These are phyloP conservation scores for Protonibea diacanthus DNA, from an alignment of 2,797 vertebrate genomes.

Conservation along the genomic window DNA sequence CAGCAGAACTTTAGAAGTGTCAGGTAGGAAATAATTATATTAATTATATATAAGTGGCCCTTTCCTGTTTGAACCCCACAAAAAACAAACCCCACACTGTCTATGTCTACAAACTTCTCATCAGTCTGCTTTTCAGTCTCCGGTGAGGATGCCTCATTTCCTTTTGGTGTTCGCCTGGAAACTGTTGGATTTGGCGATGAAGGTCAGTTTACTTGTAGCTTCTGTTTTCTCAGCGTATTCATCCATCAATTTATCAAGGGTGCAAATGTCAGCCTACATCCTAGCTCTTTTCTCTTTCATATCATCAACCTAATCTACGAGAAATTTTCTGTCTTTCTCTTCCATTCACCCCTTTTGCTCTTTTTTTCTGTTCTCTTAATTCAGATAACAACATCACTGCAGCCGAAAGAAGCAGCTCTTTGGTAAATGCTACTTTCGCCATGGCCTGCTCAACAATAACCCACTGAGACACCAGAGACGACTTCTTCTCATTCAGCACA, in stretches of 20 bases:
- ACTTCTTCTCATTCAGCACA: neutral
- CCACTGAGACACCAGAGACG: neutral
- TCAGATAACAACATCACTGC: neutral
- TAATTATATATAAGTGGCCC: too few species aligned
- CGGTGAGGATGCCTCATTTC: neutral
- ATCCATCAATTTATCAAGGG: neutral
- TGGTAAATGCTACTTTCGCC: neutral
- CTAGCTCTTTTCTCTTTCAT: conserved; percentile 4
- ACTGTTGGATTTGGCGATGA: neutral
- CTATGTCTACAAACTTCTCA: neutral
- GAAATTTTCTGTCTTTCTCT: neutral
- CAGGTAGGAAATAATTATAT: too few species aligned
- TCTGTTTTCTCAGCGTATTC: conserved; percentile 6
- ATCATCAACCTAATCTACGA: conserved; percentile 12
- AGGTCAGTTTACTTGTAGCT: conserved; percentile 2
- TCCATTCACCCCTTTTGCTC: conserved; percentile 1
- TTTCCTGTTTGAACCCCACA: neutral
- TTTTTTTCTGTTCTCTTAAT: neutral
- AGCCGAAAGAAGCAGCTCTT: neutral
- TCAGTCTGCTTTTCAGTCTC: neutral
- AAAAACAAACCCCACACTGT: neutral
- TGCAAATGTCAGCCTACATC: neutral
- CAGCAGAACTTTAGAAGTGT: neutral
- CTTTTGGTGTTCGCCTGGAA: neutral
- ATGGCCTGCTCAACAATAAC: neutral